A percentile compares a stretch with the other conserved stretches of the same genome.
These are phyloP conservation scores for Incurvaria masculella DNA, from an alignment of 2,888 invertebrate genomes.

Conservation along the genomic window DNA sequence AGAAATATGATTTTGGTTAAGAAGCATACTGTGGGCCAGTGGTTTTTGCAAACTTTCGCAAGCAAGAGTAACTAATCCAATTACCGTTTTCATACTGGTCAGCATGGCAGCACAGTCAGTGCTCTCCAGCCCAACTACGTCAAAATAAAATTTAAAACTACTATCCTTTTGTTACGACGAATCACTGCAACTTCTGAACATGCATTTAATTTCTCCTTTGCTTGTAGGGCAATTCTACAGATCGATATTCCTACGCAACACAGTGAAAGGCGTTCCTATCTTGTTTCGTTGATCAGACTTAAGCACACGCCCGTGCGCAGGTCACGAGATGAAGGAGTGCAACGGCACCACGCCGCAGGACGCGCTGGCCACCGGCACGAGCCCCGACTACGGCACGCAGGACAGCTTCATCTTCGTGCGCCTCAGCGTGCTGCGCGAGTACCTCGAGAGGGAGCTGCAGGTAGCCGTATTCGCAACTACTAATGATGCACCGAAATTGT, in stretches of 20 bases:
- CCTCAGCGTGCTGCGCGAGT: constrained; percentile 90
- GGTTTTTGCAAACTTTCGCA: no score
- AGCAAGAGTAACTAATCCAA: no score
- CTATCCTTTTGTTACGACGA: background rate
- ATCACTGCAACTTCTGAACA: background rate
- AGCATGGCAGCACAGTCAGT: no score
- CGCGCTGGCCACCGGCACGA: constrained; percentile 51
- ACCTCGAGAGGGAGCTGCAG: constrained; percentile 80
- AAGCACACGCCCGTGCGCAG: no score
- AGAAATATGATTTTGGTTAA: no score
- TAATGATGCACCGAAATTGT: no score
- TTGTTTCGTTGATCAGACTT: constrained; percentile 5
- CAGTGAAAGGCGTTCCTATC: constrained; percentile 3
- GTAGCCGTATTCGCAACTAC: no score
- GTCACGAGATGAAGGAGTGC: constrained; percentile 95
- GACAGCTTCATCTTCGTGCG: constrained; percentile 90
- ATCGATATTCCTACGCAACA: background rate
- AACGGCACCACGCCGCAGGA: constrained; percentile 66
- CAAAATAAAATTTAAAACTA: no score
- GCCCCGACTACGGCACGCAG: constrained; percentile 67
- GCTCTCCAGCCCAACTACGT: no score
- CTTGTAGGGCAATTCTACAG: no score
- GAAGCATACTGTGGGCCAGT: no score
- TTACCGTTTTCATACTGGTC: no score
- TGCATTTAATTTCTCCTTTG: background rate